Evolutionary conservation across 2,888 invertebrate species (phyloP).

Genomic region (Caenorhabditis sp.): DNA sequence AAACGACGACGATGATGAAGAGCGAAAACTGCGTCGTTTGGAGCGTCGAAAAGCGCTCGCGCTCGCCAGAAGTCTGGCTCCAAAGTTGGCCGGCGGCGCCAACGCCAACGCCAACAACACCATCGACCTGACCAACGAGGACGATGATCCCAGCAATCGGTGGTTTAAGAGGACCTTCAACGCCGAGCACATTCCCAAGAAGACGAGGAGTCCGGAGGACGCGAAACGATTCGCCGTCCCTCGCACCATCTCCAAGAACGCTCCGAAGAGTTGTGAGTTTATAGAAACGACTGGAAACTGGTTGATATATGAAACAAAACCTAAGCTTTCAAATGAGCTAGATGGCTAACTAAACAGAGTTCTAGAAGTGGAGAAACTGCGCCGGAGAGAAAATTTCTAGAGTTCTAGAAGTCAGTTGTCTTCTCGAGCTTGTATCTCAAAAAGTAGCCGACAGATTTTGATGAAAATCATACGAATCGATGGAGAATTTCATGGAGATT

Average conservation of each 20-base stretch:
- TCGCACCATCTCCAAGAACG: slow-evolving; percentile 32
- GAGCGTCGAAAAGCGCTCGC: slow-evolving; percentile 49
- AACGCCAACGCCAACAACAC: slow-evolving; percentile 41
- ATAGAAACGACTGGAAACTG: not conserved
- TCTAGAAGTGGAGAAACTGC: too few relatives aligned
- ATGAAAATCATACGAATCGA: too few relatives aligned
- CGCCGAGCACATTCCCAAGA: not conserved
- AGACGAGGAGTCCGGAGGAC: slow-evolving; percentile 19
- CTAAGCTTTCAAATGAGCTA: not conserved
- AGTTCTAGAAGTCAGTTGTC: too few relatives aligned
- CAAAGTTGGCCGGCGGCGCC: slow-evolving; percentile 35
- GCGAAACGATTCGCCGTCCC: slow-evolving; percentile 39
- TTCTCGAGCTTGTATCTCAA: too few relatives aligned
- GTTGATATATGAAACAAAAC: slow-evolving; percentile 1
- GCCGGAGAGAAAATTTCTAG: too few relatives aligned
- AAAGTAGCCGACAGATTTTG: too few relatives aligned
- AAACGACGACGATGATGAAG: slow-evolving; percentile 46
- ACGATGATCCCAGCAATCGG: slow-evolving; percentile 58
- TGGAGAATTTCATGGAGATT: too few relatives aligned
- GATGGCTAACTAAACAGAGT: too few relatives aligned
- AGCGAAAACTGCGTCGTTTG: slow-evolving; percentile 37
- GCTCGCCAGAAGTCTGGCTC: slow-evolving; percentile 28
- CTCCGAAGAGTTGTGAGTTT: slow-evolving; percentile 57
- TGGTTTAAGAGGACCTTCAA: slow-evolving; percentile 64
- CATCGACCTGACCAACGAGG: slow-evolving; percentile 61